Evolutionary conservation across 2,113 vertebrate genomes (phyloP).

Genomic region (Cyphomyrus plagiostoma): DNA sequence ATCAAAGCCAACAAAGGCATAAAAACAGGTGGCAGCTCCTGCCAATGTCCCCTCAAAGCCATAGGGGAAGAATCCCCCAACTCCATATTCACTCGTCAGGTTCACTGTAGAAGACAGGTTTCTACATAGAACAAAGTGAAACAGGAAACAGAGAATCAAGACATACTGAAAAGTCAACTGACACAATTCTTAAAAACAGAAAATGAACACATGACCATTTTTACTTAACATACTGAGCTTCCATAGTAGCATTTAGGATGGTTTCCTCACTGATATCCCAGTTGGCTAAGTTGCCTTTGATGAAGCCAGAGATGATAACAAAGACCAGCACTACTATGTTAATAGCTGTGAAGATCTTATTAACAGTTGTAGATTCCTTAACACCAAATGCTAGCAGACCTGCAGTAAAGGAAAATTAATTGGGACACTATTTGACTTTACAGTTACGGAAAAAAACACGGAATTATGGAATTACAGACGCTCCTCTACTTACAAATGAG

Average conservation of each 20-base stretch:
- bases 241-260: slow-evolving; percentile 37
- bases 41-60: slow-evolving; percentile 69
- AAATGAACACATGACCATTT: background rate
- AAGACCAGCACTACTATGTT: slow-evolving; percentile 71
- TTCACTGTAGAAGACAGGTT: slow-evolving; percentile 54
- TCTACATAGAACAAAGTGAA: slow-evolving; percentile 41
- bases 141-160: slow-evolving; percentile 32
- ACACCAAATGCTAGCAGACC: slow-evolving; percentile 76
- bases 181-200: background rate
- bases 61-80: slow-evolving; percentile 76
- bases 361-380: slow-evolving; percentile 72
- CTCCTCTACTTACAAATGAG: no score
- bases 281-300: slow-evolving; percentile 69
- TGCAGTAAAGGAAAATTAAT: slow-evolving; percentile 34
- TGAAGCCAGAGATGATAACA: slow-evolving; percentile 66
- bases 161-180: slow-evolving; percentile 17
- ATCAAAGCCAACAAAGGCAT: slow-evolving; percentile 83
- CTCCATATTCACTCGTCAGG: slow-evolving; percentile 54
- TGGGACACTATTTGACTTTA: background rate
- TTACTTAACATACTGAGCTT: slow-evolving; percentile 23
- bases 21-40: slow-evolving; percentile 79
- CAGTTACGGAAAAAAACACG: background rate
- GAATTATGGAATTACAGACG: background rate
- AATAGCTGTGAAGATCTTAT: slow-evolving; percentile 73
- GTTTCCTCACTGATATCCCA: slow-evolving; percentile 62